Conservation (phyloP, 2,797 vertebrate genomes). For the Champsocephalus esox region DNA sequence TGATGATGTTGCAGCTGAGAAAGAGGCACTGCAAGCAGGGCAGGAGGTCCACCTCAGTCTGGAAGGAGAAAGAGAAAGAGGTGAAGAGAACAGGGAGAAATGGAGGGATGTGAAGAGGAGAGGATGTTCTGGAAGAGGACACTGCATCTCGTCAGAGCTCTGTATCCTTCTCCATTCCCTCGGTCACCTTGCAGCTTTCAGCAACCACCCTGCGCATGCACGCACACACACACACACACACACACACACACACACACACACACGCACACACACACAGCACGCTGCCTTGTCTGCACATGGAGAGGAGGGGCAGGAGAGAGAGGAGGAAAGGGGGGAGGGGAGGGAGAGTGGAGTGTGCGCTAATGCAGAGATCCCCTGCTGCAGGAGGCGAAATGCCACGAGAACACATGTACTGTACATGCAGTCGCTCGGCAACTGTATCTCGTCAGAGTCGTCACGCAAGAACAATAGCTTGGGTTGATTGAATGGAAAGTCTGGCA, state of each 20-base stretch:
- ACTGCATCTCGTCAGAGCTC: conserved; percentile 72
- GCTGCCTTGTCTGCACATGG: conserved; percentile 82
- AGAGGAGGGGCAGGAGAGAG: conserved; percentile 83
- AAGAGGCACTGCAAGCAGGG: conserved; percentile 94
- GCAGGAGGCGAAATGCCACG: conserved; percentile 70
- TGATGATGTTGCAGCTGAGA: conserved; percentile 98
- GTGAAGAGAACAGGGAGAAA: conserved; percentile 64
- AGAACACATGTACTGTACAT: conserved; percentile 33
- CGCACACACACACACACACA: conserved; percentile 67
- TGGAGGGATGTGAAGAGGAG: conserved; percentile 63
- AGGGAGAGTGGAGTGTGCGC: conserved; percentile 67
- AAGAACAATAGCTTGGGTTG: conserved; percentile 39
- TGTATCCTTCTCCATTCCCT: conserved; percentile 78
- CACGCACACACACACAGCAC: conserved; percentile 64
- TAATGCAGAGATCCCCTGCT: conserved; percentile 82
- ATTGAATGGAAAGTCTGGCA: conserved; percentile 16
- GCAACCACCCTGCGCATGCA: conserved; percentile 83
- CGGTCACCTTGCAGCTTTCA: conserved; percentile 87
- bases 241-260: conserved; percentile 72
- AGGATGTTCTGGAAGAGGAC: conserved; percentile 60
- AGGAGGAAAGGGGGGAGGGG: conserved; percentile 65
- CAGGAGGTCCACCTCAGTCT: conserved; percentile 96
- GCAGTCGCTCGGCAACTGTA: conserved; percentile 19
- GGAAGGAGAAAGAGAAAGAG: conserved; percentile 67
- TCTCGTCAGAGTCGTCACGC: neutral